Evolutionary conservation across 2,797 vertebrate species (phyloP).

Genomic region (Sebastes itinus): DNA sequence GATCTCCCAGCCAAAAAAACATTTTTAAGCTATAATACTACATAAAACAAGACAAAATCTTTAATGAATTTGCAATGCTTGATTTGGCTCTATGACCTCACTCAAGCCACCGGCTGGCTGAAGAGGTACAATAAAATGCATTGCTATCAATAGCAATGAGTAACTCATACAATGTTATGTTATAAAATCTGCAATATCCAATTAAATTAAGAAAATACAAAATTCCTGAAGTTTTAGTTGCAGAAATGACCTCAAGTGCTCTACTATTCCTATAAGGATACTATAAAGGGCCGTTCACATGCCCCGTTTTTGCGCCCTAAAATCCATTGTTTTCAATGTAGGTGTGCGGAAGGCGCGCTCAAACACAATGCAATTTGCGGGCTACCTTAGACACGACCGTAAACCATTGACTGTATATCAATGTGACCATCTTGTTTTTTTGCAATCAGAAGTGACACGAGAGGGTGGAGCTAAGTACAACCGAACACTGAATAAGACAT

Average conservation of each 20-base stretch:
- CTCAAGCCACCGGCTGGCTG: background rate
- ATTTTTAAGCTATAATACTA: background rate
- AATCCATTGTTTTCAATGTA: no score
- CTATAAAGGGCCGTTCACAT: rapidly evolving
- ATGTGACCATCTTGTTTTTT: no score
- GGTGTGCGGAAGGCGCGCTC: rapidly evolving
- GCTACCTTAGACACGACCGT: no score
- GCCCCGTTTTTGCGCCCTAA: no score
- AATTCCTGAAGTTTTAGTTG: background rate
- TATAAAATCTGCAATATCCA: background rate
- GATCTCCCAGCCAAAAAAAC: background rate
- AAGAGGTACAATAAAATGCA: background rate
- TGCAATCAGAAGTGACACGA: no score
- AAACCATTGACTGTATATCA: no score
- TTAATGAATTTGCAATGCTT: background rate
- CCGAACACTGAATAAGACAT: no score
- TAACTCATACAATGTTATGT: background rate
- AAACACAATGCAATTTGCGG: no score
- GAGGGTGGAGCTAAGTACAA: no score
- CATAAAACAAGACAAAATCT: background rate
- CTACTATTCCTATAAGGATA: background rate
- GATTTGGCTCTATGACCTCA: background rate
- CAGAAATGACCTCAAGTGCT: background rate
- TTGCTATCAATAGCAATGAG: background rate
- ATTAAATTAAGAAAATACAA: background rate